Evolutionary conservation across 1,140 invertebrate species (phyloP), one percentile per base, ranked within the genome.

Genomic region (Cheumatopsyche charites): DNA sequence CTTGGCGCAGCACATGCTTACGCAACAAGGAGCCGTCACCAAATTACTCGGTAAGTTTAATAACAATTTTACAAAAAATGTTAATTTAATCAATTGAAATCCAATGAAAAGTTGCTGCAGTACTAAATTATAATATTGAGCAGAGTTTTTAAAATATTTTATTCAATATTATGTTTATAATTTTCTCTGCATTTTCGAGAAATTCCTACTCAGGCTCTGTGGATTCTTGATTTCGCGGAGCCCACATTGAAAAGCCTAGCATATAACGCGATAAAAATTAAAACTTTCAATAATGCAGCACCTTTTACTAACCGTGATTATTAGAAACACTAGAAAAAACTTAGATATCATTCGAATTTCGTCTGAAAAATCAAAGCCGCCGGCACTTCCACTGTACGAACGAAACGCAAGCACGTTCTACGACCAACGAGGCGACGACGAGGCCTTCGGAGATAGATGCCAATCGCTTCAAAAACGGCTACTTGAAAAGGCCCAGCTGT

Each of bases 1-100:
- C 81, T 88, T 96, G 77, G 92, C 93, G 2, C 89, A 94, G 67
- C 93, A 95, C 79, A 90, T 96, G 80, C 87, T 94, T 15, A 91
- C 93, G 6, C 94, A 94, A 78, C 94, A 96, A 83, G 94, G 94
- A 72, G 94, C 94, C 79, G 94, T 96, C 74, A 94, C 92, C 75
- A 96, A 96, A 85, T 88, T 97, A 77, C 82, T 94, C 74, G 91
- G 92, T 92, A 85, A 91, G 90, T 86, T 3, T 41, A 36, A 36
- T 36, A 4, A 4, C 9, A 4, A 36, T 36, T 36, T 36, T 29
- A 12, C 2, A 15, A 58, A 19, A 52, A 5, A 52, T 52, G 6
- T 52, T 15, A 26, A 61, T 61, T 55, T 73, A 67, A 73, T 73
- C 68, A 66, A 61, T 26, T 23, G 6, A 21, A 61, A 6, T n/a